Evolutionary conservation across 2,797 vertebrate species (phyloP).

Genomic region (Orientallactaga sibirica): DNA sequence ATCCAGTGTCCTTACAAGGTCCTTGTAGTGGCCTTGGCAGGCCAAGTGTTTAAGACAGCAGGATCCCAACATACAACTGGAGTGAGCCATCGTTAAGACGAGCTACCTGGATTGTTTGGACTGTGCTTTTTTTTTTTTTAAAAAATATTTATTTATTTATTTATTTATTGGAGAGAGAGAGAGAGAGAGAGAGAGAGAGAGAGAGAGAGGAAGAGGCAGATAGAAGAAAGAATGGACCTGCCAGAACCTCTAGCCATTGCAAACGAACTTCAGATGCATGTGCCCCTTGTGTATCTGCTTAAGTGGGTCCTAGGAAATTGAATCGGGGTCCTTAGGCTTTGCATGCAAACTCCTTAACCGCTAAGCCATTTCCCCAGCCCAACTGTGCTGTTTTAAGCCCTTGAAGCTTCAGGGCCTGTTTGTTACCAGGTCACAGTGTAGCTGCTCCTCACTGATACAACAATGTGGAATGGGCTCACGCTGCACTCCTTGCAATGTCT

Average conservation of each 20-base stretch:
- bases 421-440: neutral
- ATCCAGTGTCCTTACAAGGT: neutral
- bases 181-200: too few species aligned
- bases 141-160: too few species aligned
- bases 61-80: neutral
- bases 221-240: too few species aligned
- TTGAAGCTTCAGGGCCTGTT: neutral
- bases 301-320: too few species aligned
- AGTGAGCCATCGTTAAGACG: neutral
- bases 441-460: neutral
- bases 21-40: neutral
- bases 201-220: too few species aligned
- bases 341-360: too few species aligned
- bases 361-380: too few species aligned
- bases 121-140: neutral
- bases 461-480: neutral
- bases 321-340: too few species aligned
- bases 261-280: too few species aligned
- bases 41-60: fast-evolving
- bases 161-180: too few species aligned
- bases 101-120: neutral
- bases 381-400: neutral
- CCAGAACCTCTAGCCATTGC: too few species aligned
- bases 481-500: neutral
- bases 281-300: too few species aligned